Evolutionary conservation across 2,797 vertebrate genomes (phyloP).

Genomic region (Cirrhinus mrigala): DNA sequence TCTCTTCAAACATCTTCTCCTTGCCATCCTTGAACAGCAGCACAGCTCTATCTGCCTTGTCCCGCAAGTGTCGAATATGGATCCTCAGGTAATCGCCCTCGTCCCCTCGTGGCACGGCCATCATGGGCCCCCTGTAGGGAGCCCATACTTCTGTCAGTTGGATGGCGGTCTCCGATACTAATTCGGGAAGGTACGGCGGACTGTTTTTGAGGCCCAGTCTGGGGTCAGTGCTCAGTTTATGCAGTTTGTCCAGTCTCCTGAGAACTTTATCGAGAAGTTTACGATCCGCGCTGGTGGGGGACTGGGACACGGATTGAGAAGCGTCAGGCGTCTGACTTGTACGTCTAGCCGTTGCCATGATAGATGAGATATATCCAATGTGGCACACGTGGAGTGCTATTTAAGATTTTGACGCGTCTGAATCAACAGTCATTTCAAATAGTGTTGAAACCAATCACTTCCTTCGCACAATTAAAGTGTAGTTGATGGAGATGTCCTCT

Average conservation of each 20-base stretch:
- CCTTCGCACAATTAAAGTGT: conserved; percentile 8
- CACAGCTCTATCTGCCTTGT: conserved; percentile 79
- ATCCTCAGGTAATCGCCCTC: conserved; percentile 79
- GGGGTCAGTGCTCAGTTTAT: conserved; percentile 73
- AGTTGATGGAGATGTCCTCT: not conserved
- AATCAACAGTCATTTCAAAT: conserved; percentile 5
- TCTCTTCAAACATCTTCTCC: conserved; percentile 81
- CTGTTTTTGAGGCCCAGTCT: conserved; percentile 80
- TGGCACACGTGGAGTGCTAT: conserved; percentile 35
- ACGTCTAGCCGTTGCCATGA: conserved; percentile 71
- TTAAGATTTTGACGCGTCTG: conserved; percentile 24
- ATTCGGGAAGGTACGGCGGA: conserved; percentile 84
- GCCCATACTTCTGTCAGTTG: conserved; percentile 76
- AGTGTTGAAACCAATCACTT: conserved; percentile 25
- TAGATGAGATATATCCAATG: conserved; percentile 31
- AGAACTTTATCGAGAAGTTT: conserved; percentile 75
- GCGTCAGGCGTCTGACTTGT: conserved; percentile 44
- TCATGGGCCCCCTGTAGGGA: conserved; percentile 64
- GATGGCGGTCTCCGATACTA: conserved; percentile 71
- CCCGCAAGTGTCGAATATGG: conserved; percentile 81
- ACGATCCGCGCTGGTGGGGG: conserved; percentile 62
- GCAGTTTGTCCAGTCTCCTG: conserved; percentile 77
- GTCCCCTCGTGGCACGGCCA: conserved; percentile 63
- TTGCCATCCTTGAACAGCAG: conserved; percentile 79
- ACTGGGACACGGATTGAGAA: conserved; percentile 47